Conservation (phyloP, 2,888 invertebrate species). For the Tholera decimalis region DNA sequence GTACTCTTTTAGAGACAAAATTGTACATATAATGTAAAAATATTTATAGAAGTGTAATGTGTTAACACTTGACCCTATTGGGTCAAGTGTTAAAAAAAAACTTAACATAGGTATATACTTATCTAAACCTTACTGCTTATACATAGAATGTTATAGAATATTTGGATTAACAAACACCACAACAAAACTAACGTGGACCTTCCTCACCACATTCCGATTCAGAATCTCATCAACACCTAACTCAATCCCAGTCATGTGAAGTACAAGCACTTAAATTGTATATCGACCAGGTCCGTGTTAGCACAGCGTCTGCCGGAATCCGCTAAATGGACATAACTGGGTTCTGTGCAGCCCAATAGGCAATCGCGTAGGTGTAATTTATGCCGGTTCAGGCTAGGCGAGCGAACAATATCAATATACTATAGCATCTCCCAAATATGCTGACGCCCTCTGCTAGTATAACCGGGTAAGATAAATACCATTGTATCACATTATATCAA, state of each 20-base stretch:
- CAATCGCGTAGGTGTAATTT: slow-evolving; percentile 8
- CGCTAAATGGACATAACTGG: slow-evolving; percentile 54
- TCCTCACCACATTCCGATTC: not conserved
- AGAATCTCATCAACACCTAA: slow-evolving; percentile 23
- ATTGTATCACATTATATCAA: too few relatives aligned
- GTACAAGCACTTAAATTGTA: slow-evolving; percentile 32
- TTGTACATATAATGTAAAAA: too few relatives aligned
- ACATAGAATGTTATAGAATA: not conserved
- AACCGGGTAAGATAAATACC: too few relatives aligned
- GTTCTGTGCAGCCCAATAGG: slow-evolving; percentile 46
- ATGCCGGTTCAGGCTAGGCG: not conserved
- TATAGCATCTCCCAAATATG: not conserved
- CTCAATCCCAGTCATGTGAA: slow-evolving; percentile 13
- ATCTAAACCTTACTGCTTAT: too few relatives aligned
- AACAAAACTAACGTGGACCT: not conserved
- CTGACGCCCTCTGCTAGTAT: too few relatives aligned
- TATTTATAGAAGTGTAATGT: too few relatives aligned
- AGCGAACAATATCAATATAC: not conserved
- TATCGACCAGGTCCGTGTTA: slow-evolving; percentile 30
- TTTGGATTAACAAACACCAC: not conserved
- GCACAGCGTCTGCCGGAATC: slow-evolving; percentile 14
- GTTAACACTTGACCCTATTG: too few relatives aligned
- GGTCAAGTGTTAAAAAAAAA: too few relatives aligned
- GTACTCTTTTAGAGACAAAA: too few relatives aligned
- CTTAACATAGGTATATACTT: too few relatives aligned